Conservation (phyloP, 2,888 invertebrate genomes). For the Mantis religiosa region DNA sequence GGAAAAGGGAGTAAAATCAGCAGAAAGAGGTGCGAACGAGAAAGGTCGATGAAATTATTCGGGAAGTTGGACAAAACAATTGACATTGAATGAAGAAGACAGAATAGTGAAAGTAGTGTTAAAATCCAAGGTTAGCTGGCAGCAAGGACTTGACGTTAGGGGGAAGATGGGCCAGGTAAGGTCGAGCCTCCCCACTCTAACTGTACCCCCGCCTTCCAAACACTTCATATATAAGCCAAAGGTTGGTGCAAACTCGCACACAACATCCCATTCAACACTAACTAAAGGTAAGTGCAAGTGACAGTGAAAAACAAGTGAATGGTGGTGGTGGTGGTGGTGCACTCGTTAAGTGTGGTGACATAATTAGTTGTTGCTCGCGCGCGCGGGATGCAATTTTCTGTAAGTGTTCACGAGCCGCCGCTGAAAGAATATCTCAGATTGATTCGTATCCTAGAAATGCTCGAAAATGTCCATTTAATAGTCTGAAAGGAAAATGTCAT, state of each 20-base stretch:
- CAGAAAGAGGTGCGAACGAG: too few relatives aligned
- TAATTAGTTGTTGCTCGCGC: too few relatives aligned
- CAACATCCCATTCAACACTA: neutral
- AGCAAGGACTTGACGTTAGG: constrained; percentile 13
- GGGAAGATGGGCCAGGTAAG: constrained; percentile 15
- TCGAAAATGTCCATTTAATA: too few relatives aligned
- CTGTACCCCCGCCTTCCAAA: neutral
- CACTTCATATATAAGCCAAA: constrained; percentile 23
- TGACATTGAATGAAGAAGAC: constrained; percentile 27
- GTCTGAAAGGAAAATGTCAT: too few relatives aligned
- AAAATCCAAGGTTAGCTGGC: constrained; percentile 20
- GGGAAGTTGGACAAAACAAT: neutral
- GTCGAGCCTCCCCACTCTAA: neutral
- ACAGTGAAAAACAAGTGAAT: neutral
- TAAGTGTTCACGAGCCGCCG: too few relatives aligned
- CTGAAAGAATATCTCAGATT: too few relatives aligned
- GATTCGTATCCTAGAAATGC: too few relatives aligned
- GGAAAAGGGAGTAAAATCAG: too few relatives aligned
- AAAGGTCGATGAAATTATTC: neutral
- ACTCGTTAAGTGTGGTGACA: too few relatives aligned
- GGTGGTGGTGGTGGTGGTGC: too few relatives aligned
- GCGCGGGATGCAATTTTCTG: too few relatives aligned
- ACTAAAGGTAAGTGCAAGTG: constrained; percentile 19
- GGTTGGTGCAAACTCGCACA: neutral
- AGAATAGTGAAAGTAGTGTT: constrained; percentile 30